Evolutionary conservation across 2,113 vertebrate genomes (phyloP).

Genomic region (Madoqua kirkii): DNA sequence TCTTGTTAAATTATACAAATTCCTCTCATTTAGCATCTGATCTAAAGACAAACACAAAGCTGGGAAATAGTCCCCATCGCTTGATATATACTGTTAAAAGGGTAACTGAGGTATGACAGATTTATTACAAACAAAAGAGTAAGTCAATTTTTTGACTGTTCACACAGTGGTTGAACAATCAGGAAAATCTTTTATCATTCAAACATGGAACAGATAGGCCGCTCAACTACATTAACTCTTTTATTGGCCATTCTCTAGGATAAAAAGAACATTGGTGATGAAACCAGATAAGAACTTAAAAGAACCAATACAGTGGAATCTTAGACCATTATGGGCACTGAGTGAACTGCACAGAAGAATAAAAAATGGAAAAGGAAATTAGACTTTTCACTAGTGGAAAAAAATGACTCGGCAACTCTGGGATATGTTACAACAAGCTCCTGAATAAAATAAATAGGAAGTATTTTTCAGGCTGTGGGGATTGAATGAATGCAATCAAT

Average conservation of each 20-base stretch:
- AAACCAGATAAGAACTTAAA: slow-evolving; percentile 38
- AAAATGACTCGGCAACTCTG: slow-evolving; percentile 75
- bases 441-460: slow-evolving; percentile 84
- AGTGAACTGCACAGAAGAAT: slow-evolving; percentile 69
- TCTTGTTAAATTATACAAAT: not conserved
- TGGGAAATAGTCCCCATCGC: not conserved
- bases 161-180: slow-evolving; percentile 1
- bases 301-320: slow-evolving; percentile 45
- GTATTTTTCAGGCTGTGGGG: slow-evolving; percentile 79
- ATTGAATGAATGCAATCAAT: slow-evolving; percentile 82
- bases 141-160: slow-evolving; percentile 28
- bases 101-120: slow-evolving; percentile 4
- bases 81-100: not conserved
- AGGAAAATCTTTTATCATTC: slow-evolving; percentile 44
- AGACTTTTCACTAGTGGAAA: slow-evolving; percentile 74
- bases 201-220: slow-evolving; percentile 29
- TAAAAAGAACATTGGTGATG: slow-evolving; percentile 9
- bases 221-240: slow-evolving; percentile 29
- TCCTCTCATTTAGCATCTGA: not conserved
- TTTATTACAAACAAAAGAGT: slow-evolving; percentile 28
- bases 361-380: slow-evolving; percentile 76
- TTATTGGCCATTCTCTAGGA: slow-evolving; percentile 45
- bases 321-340: slow-evolving; percentile 55
- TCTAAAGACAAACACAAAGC: not conserved
- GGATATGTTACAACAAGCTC: slow-evolving; percentile 79